These are phyloP conservation scores for Antheraea mylitta DNA, from an alignment of 1,140 invertebrate genomes.

Conservation along the genomic window DNA sequence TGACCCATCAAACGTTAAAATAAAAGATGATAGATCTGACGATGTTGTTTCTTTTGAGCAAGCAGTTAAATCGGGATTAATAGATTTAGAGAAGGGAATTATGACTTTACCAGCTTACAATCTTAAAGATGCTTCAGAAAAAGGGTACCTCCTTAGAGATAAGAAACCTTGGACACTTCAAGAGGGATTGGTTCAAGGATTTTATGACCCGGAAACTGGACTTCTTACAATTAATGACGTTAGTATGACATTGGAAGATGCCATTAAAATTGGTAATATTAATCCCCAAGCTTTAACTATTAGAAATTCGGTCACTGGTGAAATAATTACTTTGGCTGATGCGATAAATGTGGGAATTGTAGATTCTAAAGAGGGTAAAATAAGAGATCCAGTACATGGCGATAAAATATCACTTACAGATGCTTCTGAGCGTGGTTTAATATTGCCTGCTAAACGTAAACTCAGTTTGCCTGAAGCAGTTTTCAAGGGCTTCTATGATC, in stretches of 20 bases:
- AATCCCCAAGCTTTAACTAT: conserved; percentile 89
- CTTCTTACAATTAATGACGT: conserved; percentile 86
- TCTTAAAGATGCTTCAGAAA: conserved; percentile 87
- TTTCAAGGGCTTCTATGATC: conserved; percentile 90
- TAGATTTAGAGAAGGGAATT: conserved; percentile 86
- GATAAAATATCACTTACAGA: conserved; percentile 87
- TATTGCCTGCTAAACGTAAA: conserved; percentile 89
- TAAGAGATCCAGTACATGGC: conserved; percentile 87
- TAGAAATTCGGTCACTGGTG: conserved; percentile 87
- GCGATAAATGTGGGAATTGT: conserved; percentile 91
- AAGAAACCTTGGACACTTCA: conserved; percentile 90
- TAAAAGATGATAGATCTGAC: conserved; percentile 87
- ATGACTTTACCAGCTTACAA: conserved; percentile 85
- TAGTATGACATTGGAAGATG: conserved; percentile 88
- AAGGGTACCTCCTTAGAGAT: conserved; percentile 87
- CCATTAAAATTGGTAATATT: conserved; percentile 87
- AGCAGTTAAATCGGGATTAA: conserved; percentile 83
- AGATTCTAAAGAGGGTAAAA: conserved; percentile 88
- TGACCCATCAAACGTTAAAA: conserved; percentile 83
- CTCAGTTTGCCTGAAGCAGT: conserved; percentile 92
- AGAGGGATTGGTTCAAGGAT: conserved; percentile 90
- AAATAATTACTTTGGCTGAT: conserved; percentile 89
- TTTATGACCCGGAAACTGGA: conserved; percentile 89
- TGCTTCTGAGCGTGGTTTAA: conserved; percentile 89
- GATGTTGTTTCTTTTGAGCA: conserved; percentile 83